Conservation (phyloP, 2,797 vertebrate species). For the Macrochelys suwanniensis region DNA sequence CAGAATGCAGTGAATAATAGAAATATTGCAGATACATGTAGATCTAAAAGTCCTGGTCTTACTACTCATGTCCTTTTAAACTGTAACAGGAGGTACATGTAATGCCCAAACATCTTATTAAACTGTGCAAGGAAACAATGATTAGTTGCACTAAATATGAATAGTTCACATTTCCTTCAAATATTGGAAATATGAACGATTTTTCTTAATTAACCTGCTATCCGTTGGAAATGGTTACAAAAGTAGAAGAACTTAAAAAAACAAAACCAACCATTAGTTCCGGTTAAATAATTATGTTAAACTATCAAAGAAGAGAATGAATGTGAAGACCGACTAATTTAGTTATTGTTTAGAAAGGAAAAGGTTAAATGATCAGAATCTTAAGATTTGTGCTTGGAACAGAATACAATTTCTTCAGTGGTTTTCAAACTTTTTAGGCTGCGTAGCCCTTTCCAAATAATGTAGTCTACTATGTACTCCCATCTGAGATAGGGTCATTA, state of each 20-base stretch:
- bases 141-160: neutral
- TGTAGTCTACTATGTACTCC: too few species aligned
- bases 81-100: neutral
- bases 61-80: neutral
- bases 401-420: neutral
- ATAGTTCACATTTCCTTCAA: neutral
- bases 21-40: neutral
- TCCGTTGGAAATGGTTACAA: neutral
- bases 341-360: neutral
- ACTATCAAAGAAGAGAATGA: neutral
- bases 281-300: neutral
- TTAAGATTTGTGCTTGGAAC: neutral
- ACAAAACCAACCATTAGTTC: neutral
- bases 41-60: neutral
- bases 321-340: constrained; percentile 1
- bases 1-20: neutral
- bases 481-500: too few species aligned
- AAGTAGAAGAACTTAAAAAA: neutral
- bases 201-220: neutral
- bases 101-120: neutral
- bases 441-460: too few species aligned
- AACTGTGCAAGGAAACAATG: neutral
- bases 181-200: neutral
- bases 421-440: too few species aligned
- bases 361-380: neutral